These are phyloP conservation scores for Hyposoter dolosus DNA, from an alignment of 2,888 invertebrate species.

Conservation along the genomic window DNA sequence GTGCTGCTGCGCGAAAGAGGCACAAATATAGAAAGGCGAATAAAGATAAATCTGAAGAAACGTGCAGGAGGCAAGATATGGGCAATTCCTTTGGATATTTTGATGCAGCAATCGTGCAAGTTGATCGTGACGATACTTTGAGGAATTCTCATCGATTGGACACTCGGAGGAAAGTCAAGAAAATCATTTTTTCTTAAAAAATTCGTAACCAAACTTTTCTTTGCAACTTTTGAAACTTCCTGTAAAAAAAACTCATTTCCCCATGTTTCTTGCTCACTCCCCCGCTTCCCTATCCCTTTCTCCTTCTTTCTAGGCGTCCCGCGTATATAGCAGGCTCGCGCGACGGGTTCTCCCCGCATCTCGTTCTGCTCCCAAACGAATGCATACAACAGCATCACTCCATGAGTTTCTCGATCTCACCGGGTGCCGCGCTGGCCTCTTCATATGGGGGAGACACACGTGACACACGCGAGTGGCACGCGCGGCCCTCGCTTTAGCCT, in stretches of 20 bases:
- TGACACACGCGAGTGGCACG: slow-evolving; percentile 84
- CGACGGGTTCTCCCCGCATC: slow-evolving; percentile 46
- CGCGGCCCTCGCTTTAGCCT: slow-evolving; percentile 80
- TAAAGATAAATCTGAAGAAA: slow-evolving; percentile 38
- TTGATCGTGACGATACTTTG: background rate
- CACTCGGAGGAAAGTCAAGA: background rate
- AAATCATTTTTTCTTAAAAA: background rate
- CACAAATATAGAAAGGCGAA: slow-evolving; percentile 15
- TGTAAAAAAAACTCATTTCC: slow-evolving; percentile 17
- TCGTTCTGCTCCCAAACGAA: slow-evolving; percentile 32
- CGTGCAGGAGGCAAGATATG: slow-evolving; percentile 28
- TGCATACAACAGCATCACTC: slow-evolving; percentile 44
- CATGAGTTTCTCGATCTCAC: slow-evolving; percentile 50
- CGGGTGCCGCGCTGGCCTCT: slow-evolving; percentile 33
- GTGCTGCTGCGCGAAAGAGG: slow-evolving; percentile 35
- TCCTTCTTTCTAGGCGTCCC: slow-evolving; percentile 18
- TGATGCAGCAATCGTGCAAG: too few species aligned
- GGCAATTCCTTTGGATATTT: background rate
- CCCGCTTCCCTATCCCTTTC: background rate
- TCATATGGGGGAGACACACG: slow-evolving; percentile 75
- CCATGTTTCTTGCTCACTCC: slow-evolving; percentile 32
- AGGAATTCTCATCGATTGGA: background rate
- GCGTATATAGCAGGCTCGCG: slow-evolving; percentile 24
- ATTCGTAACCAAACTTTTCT: background rate
- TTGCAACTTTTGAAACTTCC: slow-evolving; percentile 2